Evolutionary conservation across 2,888 invertebrate genomes (phyloP).

Genomic region (Spilosoma lubricipeda): DNA sequence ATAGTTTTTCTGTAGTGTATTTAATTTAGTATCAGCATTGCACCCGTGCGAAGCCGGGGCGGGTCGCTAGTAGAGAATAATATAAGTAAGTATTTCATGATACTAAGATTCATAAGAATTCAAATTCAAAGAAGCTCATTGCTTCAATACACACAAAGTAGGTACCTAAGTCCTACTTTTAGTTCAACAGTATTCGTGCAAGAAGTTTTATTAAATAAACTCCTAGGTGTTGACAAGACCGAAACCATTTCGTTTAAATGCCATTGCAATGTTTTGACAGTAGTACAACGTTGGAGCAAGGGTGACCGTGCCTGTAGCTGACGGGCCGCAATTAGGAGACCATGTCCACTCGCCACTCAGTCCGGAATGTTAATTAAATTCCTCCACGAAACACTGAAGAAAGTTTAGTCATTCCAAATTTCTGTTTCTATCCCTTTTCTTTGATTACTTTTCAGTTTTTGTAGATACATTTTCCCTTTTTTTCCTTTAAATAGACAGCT

Average conservation of each 20-base stretch:
- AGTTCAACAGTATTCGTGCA: neutral
- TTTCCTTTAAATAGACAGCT: no score
- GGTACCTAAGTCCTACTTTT: neutral
- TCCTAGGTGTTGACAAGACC: conserved; percentile 32
- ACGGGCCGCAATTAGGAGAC: conserved; percentile 74
- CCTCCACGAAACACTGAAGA: conserved; percentile 62
- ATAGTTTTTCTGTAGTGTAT: no score
- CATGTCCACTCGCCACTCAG: conserved; percentile 57
- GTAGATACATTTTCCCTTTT: neutral
- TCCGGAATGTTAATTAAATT: conserved; percentile 79
- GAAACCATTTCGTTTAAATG: conserved; percentile 48
- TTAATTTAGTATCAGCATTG: no score
- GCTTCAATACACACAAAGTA: neutral
- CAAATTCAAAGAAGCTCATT: neutral
- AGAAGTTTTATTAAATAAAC: neutral
- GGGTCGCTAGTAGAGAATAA: no score
- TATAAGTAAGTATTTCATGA: no score
- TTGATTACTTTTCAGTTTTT: conserved; percentile 55
- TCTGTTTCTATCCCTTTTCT: conserved; percentile 60
- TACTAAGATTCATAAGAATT: no score
- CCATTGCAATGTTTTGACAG: conserved; percentile 63
- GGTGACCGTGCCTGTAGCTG: conserved; percentile 66
- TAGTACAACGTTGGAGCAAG: conserved; percentile 51
- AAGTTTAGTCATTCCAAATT: conserved; percentile 65
- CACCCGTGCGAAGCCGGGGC: no score